These are phyloP conservation scores for Eretmocerus hayati DNA, from an alignment of 2,888 invertebrate genomes.

Conservation along the genomic window DNA sequence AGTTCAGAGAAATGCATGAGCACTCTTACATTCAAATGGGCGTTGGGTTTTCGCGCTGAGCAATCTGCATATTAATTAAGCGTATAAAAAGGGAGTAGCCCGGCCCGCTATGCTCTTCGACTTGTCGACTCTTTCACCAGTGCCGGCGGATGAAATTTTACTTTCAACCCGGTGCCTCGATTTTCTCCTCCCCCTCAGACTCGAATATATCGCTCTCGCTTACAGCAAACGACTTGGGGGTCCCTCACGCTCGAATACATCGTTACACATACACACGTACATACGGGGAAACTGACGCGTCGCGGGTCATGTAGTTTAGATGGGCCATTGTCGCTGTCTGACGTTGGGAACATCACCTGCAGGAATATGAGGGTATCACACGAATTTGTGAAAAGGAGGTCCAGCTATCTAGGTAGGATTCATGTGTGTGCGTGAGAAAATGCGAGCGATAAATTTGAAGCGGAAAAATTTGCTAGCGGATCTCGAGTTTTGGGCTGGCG, in stretches of 20 bases:
- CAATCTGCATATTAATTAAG: conserved; percentile 22
- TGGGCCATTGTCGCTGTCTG: neutral
- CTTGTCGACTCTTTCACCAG: neutral
- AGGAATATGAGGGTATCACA: too few species aligned
- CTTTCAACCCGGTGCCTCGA: conserved; percentile 6
- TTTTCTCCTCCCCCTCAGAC: neutral
- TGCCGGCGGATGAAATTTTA: conserved; percentile 8
- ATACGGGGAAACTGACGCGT: too few species aligned
- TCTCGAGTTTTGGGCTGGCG: too few species aligned
- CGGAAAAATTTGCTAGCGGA: conserved; percentile 5
- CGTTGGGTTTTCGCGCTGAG: conserved; percentile 1
- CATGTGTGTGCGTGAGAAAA: conserved; percentile 12
- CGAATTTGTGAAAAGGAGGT: too few species aligned
- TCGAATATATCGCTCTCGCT: conserved; percentile 1
- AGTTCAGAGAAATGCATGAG: conserved; percentile 18
- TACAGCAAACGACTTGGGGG: neutral
- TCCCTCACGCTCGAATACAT: neutral
- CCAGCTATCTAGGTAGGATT: too few species aligned
- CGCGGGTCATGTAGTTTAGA: neutral
- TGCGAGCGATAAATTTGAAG: conserved; percentile 15
- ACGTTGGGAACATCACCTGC: too few species aligned
- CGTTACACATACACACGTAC: neutral
- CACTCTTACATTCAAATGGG: conserved; percentile 15
- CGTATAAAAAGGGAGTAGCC: conserved; percentile 19
- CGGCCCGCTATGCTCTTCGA: too few species aligned